Percentiles rank a stretch among this genome's conserved stretches.
Conservation (phyloP, 37 sponge, comb jelly and placozoan species). For the Hormiphora californensis region DNA sequence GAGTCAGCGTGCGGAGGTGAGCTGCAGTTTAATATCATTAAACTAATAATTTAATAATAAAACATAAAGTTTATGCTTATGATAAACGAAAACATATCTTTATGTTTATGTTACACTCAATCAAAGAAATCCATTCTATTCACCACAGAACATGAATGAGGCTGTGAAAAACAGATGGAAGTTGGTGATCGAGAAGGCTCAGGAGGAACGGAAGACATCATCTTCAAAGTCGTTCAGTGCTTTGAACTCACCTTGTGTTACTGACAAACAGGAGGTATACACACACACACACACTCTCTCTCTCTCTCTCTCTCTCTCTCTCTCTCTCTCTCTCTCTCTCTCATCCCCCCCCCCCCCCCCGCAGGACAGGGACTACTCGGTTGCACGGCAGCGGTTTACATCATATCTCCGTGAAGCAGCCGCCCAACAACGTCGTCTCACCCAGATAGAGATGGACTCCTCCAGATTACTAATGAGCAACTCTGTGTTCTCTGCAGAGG, state of each 20-base stretch:
- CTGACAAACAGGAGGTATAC: too few relatives aligned
- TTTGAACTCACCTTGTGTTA: too few relatives aligned
- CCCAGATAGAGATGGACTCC: neutral
- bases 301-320: neutral
- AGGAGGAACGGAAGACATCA: neutral
- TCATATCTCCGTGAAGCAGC: neutral
- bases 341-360: neutral
- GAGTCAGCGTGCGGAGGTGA: neutral
- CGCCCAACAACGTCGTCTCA: neutral
- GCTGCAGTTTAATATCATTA: too few relatives aligned
- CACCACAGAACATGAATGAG: neutral
- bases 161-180: conserved; percentile 2
- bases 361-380: neutral
- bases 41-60: too few relatives aligned
- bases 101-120: too few relatives aligned
- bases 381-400: neutral
- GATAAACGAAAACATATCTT: too few relatives aligned
- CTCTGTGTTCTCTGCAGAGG: too few relatives aligned
- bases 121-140: too few relatives aligned
- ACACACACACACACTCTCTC: too few relatives aligned
- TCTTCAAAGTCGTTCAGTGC: too few relatives aligned
- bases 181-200: neutral
- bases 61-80: too few relatives aligned
- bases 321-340: neutral
- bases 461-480: neutral